These are phyloP conservation scores for Drosophila jambulina DNA, from an alignment of 1,140 invertebrate species.

Conservation along the genomic window DNA sequence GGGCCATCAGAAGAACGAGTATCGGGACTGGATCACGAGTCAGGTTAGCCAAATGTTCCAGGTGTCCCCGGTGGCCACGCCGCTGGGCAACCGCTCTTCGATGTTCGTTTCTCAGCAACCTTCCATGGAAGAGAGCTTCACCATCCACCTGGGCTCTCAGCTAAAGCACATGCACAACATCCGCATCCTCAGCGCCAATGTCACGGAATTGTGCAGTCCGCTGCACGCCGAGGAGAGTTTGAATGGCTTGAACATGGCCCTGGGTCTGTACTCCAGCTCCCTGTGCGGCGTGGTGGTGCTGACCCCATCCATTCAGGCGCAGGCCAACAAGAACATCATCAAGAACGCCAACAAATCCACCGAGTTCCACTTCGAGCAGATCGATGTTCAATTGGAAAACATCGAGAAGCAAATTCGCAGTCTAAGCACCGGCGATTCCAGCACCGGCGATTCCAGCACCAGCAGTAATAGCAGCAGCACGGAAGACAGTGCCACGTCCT, in stretches of 20 bases:
- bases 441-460: slow-evolving; percentile 64
- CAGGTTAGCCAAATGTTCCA: slow-evolving; percentile 81
- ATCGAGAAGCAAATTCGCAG: slow-evolving; percentile 87
- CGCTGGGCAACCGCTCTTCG: slow-evolving; percentile 82
- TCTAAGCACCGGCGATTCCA: slow-evolving; percentile 73
- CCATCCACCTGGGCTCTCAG: slow-evolving; percentile 98
- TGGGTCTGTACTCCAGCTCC: slow-evolving; percentile 96
- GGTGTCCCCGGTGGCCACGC: slow-evolving; percentile 73
- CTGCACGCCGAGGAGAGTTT: slow-evolving; percentile 86
- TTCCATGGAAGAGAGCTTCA: slow-evolving; percentile 96
- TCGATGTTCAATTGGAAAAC: slow-evolving; percentile 93
- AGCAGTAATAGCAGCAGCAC: slow-evolving; percentile 50
- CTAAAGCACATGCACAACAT: slow-evolving; percentile 99
- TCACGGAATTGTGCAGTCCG: slow-evolving; percentile 93
- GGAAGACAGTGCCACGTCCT: slow-evolving; percentile 57
- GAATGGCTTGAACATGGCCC: slow-evolving; percentile 92
- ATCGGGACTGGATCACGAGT: slow-evolving; percentile 91
- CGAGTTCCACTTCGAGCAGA: slow-evolving; percentile 84
- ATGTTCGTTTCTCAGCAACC: slow-evolving; percentile 84
- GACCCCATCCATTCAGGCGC: slow-evolving; percentile 88
- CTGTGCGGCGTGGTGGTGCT: slow-evolving; percentile 94
- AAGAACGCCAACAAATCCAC: slow-evolving; percentile 84
- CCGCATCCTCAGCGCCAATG: slow-evolving; percentile 93
- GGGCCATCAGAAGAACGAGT: slow-evolving; percentile 92
- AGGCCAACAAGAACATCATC: slow-evolving; percentile 78